Percentiles rank a stretch among this genome's conserved stretches.
phyloP scores from a whole-genome alignment of 2,797 vertebrate genomes.

The Aphelocoma californica region DNA sequence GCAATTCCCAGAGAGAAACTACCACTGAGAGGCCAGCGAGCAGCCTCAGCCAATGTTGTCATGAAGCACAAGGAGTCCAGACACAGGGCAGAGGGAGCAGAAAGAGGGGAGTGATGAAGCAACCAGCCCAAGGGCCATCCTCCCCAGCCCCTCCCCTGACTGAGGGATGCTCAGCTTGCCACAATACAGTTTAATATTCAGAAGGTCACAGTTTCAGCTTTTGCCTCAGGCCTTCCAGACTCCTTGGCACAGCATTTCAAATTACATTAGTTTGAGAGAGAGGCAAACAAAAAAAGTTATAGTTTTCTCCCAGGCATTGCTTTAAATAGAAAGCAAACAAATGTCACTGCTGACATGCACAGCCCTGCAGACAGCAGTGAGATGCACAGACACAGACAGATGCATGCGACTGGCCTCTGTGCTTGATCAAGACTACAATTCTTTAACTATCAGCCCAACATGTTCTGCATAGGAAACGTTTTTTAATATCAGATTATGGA shows the following conservation, averaged over 20 bases:
- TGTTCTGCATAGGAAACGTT: not conserved
- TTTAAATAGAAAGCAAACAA: slow-evolving; percentile 45
- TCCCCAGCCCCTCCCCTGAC: not conserved
- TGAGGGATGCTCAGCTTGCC: not conserved
- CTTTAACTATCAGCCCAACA: not conserved
- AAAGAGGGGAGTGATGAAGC: not conserved
- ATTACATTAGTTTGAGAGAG: not conserved
- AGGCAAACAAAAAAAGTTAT: not conserved
- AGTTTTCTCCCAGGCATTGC: not conserved
- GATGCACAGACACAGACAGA: not conserved
- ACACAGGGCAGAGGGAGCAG: not conserved
- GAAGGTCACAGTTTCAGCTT: not conserved
- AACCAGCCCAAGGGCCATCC: not conserved
- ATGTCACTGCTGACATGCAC: not conserved
- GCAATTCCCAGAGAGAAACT: not conserved
- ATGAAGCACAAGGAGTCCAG: not conserved
- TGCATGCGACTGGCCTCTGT: not conserved
- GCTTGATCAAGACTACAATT: not conserved
- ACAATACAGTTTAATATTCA: not conserved
- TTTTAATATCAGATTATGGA: not conserved
- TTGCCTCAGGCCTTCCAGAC: not conserved
- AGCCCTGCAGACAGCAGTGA: not conserved
- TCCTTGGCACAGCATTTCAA: not conserved
- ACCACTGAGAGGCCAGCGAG: not conserved
- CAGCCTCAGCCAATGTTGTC: not conserved